Evolutionary conservation across 1,140 invertebrate genomes (phyloP).

Genomic region (Lasioglossum albipes): DNA sequence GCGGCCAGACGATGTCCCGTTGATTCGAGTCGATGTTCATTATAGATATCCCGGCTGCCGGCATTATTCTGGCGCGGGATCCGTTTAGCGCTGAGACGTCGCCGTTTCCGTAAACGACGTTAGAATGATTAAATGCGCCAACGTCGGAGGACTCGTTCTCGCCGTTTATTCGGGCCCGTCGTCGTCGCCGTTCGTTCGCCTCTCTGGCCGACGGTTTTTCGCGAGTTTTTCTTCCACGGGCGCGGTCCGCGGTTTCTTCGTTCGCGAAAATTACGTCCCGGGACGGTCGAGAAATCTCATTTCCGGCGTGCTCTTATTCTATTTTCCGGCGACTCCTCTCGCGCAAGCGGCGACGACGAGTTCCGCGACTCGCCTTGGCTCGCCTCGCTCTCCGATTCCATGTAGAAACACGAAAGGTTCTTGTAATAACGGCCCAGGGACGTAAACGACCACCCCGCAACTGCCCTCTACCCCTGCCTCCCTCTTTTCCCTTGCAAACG

Average conservation of each 20-base stretch:
- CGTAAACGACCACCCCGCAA: constrained; percentile 15
- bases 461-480: too few relatives aligned
- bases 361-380: background rate
- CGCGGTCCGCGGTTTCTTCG: background rate
- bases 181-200: background rate
- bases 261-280: constrained; percentile 15
- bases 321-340: constrained; percentile 1
- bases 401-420: constrained; percentile 32
- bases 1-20: constrained; percentile 54
- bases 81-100: background rate
- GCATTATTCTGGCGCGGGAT: constrained; percentile 45
- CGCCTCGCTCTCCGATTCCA: background rate
- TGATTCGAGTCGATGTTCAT: constrained; percentile 66
- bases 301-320: constrained; percentile 42
- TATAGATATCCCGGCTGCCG: constrained; percentile 56
- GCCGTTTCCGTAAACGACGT: background rate
- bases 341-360: background rate
- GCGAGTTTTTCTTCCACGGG: background rate
- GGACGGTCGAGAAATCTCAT: constrained; percentile 48
- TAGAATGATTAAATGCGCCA: background rate
- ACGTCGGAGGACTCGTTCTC: too few relatives aligned
- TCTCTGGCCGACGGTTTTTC: background rate
- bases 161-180: background rate
- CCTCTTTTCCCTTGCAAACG: constrained; percentile 44
- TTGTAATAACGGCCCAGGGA: constrained; percentile 16